A percentile compares a stretch with the other conserved stretches of the same genome.
Evolutionary conservation across 2,113 vertebrate species (phyloP).

Genomic region (Pogona vitticeps): DNA sequence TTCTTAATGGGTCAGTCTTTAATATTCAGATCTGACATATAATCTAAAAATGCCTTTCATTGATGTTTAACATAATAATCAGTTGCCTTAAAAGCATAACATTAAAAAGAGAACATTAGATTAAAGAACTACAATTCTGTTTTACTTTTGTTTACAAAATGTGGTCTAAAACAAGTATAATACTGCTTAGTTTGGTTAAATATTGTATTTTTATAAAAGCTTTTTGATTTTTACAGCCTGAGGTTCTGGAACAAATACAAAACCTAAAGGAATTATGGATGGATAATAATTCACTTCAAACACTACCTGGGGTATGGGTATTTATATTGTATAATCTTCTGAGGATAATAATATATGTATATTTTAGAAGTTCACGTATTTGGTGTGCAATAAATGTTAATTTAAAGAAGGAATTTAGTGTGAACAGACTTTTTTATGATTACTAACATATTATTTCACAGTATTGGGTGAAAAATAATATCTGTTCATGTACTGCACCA

Average conservation of each 20-base stretch:
- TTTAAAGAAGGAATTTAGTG: no score
- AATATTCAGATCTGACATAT: no score
- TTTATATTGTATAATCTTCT: slow-evolving; percentile 56
- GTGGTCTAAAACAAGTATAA: not conserved
- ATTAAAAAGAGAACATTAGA: no score
- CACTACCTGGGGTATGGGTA: slow-evolving; percentile 92
- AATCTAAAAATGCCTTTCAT: not conserved
- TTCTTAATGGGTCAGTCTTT: no score
- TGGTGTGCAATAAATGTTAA: accelerated
- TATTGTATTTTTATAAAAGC: not conserved
- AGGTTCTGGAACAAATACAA: slow-evolving; percentile 97
- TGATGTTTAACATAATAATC: not conserved
- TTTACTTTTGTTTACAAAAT: not conserved
- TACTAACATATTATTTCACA: no score
- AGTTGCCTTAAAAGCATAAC: no score
- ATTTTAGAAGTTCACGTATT: not conserved
- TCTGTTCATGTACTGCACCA: not conserved
- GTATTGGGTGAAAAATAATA: not conserved
- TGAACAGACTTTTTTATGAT: no score
- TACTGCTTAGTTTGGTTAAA: not conserved
- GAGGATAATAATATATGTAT: not conserved
- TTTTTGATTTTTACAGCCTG: slow-evolving; percentile 81
- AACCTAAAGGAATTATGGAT: slow-evolving; percentile 95
- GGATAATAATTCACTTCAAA: slow-evolving; percentile 97
- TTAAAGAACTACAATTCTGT: no score